phyloP scores from a whole-genome alignment of 2,113 vertebrate species.

The Albula goreensis region DNA sequence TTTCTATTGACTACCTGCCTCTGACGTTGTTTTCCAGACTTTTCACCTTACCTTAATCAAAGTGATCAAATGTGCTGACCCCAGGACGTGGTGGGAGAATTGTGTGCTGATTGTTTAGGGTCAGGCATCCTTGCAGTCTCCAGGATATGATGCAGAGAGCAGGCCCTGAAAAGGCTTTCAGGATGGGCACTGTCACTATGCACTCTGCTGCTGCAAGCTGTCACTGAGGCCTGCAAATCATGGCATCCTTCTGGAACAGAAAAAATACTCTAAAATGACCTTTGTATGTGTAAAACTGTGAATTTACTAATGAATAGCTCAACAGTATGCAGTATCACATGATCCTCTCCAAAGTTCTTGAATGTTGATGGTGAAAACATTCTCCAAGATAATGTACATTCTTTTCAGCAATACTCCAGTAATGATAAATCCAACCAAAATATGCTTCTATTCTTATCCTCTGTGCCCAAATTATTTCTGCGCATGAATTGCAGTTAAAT shows the following conservation, averaged over 20 bases:
- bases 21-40: constrained; percentile 22
- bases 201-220: neutral
- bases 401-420: neutral
- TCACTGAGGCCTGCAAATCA: neutral
- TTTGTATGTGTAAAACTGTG: neutral
- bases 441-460: neutral
- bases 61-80: neutral
- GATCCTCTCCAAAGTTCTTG: neutral
- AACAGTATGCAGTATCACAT: neutral
- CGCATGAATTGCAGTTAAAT: neutral
- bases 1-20: neutral
- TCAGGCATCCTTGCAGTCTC: neutral
- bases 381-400: neutral
- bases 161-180: too few relatives aligned
- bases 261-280: neutral
- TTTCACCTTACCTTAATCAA: constrained; percentile 10
- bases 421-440: neutral
- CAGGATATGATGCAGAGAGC: neutral
- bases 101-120: neutral
- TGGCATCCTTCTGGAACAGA: neutral
- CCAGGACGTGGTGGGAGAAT: neutral
- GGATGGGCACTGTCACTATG: neutral
- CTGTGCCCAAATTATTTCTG: neutral
- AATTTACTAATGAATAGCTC: neutral
- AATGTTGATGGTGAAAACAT: neutral